A percentile compares a stretch with the other conserved stretches of the same genome.
phyloP scores from a whole-genome alignment of 1,140 invertebrate genomes.

The Leptopilina boulardi region DNA sequence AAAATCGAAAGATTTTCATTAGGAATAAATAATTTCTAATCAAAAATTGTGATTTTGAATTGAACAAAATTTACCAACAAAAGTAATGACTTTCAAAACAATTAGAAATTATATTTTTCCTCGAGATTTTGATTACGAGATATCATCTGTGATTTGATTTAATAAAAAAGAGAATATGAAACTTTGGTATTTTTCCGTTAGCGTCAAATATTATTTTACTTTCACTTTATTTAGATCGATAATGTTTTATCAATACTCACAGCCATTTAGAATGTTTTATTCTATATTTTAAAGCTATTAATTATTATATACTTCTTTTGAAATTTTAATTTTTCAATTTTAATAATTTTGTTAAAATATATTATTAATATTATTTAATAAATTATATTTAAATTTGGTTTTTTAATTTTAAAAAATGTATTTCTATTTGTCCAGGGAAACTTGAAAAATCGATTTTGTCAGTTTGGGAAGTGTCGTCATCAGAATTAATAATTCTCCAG shows the following conservation, averaged over 20 bases:
- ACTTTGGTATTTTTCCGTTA: constrained; percentile 3
- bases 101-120: not conserved
- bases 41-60: too few species aligned
- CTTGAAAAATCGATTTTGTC: constrained; percentile 1
- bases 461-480: not conserved
- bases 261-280: too few species aligned
- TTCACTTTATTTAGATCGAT: not conserved
- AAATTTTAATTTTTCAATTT: not conserved
- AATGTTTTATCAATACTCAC: not conserved
- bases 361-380: not conserved
- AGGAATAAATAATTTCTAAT: too few species aligned
- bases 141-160: not conserved
- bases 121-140: not conserved
- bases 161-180: not conserved
- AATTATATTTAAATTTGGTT: too few species aligned
- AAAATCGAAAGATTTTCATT: too few species aligned
- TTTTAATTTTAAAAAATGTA: not conserved
- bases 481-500: not conserved
- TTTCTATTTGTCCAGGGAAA: not conserved
- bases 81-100: not conserved
- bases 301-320: too few species aligned
- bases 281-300: too few species aligned
- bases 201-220: not conserved
- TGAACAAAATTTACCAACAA: not conserved
- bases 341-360: not conserved